These are phyloP conservation scores for Perca flavescens DNA, from an alignment of 2,113 vertebrate genomes.

Conservation along the genomic window DNA sequence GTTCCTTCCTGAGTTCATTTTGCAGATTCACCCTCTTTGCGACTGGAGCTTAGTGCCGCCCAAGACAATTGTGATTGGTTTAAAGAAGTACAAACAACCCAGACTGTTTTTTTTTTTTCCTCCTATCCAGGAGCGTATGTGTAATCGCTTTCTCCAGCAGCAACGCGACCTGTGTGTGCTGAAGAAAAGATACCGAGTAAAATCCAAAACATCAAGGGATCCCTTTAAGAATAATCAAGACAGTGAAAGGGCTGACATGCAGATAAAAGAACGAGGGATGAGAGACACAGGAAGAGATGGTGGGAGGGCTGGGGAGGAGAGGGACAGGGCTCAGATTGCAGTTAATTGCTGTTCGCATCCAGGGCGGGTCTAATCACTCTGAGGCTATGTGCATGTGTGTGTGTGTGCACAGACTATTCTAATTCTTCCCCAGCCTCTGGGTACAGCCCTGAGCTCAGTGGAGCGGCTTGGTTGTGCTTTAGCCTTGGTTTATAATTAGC, in stretches of 20 bases:
- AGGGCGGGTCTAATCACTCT: constrained; percentile 72
- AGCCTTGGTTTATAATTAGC: constrained; percentile 76
- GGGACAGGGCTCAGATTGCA: constrained; percentile 72
- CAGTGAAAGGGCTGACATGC: constrained; percentile 20
- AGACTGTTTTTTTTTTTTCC: too few relatives aligned
- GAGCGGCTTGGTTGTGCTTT: constrained; percentile 44
- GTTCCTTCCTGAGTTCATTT: too few relatives aligned
- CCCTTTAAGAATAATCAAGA: constrained; percentile 30
- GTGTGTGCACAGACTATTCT: constrained; percentile 32
- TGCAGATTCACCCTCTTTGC: too few relatives aligned
- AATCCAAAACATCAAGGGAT: background rate
- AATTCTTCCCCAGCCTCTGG: constrained; percentile 46
- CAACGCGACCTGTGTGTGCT: too few relatives aligned
- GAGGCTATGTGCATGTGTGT: constrained; percentile 12
- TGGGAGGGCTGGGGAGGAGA: constrained; percentile 56
- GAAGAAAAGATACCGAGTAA: background rate
- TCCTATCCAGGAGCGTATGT: too few relatives aligned
- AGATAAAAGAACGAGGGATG: constrained; percentile 45
- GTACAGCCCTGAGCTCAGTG: constrained; percentile 48
- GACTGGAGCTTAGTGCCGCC: too few relatives aligned
- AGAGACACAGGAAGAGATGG: constrained; percentile 22
- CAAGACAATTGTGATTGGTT: too few relatives aligned
- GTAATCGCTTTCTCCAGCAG: background rate
- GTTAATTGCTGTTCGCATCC: constrained; percentile 77
- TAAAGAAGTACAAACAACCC: too few relatives aligned